Conservation (phyloP, 2,113 vertebrate species). For the Pavo muticus region DNA sequence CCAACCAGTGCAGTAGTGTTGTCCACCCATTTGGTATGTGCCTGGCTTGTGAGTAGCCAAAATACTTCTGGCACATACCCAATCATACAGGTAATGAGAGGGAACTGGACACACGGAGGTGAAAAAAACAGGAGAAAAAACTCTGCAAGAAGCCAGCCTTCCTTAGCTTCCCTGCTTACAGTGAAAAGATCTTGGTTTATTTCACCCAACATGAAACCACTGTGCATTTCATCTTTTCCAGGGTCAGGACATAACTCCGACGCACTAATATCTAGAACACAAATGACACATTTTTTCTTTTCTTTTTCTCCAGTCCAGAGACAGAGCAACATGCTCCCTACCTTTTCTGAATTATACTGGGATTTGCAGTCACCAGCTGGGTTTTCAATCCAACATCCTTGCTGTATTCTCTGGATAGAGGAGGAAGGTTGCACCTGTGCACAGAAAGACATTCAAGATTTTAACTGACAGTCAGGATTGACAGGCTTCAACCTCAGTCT, state of each 20-base stretch:
- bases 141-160: neutral
- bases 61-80: neutral
- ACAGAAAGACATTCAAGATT: constrained; percentile 19
- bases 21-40: accelerated
- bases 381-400: constrained; percentile 91
- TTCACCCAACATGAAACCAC: neutral
- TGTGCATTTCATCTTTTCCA: neutral
- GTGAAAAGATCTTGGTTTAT: neutral
- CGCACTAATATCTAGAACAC: neutral
- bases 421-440: constrained; percentile 94
- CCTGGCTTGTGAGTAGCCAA: neutral
- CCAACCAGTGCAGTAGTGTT: neutral
- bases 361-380: constrained; percentile 96
- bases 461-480: neutral
- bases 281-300: neutral
- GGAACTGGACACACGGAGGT: neutral
- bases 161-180: neutral
- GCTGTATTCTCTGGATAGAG: constrained; percentile 88
- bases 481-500: neutral
- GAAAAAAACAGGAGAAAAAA: neutral
- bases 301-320: neutral
- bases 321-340: constrained; percentile 59
- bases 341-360: constrained; percentile 98
- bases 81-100: neutral
- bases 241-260: neutral